Conservation (phyloP, 1,140 invertebrate species). For the Hermetia illucens region DNA sequence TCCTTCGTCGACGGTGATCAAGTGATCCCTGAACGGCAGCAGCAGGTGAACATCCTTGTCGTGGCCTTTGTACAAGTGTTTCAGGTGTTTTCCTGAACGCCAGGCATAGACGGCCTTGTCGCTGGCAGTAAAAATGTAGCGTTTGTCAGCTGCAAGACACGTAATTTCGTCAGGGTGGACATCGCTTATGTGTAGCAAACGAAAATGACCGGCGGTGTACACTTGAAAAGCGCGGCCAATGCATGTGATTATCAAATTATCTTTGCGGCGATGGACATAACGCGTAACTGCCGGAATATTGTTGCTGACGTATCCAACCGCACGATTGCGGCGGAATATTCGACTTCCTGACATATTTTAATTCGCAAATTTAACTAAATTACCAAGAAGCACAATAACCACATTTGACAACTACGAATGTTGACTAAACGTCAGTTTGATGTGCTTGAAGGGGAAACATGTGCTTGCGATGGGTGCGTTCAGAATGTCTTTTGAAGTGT, state of each 20-base stretch:
- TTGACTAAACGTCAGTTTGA: too few species aligned
- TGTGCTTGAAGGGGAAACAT: too few species aligned
- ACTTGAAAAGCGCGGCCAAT: constrained; percentile 85
- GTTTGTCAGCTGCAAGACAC: constrained; percentile 63
- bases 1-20: constrained; percentile 71
- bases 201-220: constrained; percentile 72
- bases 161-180: constrained; percentile 70
- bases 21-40: constrained; percentile 73
- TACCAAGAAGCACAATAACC: too few species aligned
- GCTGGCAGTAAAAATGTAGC: constrained; percentile 70
- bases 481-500: too few species aligned
- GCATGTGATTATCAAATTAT: constrained; percentile 79
- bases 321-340: constrained; percentile 70
- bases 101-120: constrained; percentile 72
- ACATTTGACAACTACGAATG: too few species aligned
- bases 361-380: too few species aligned
- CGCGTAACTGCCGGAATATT: constrained; percentile 72
- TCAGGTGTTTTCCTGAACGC: constrained; percentile 72
- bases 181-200: constrained; percentile 67
- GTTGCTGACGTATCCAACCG: constrained; percentile 87
- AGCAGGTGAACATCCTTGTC: constrained; percentile 54
- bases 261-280: constrained; percentile 71
- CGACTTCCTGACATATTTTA: constrained; percentile 36
- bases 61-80: constrained; percentile 71
- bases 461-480: too few species aligned